phyloP scores from a whole-genome alignment of 2,113 vertebrate genomes.

The Pristiophorus japonicus region DNA sequence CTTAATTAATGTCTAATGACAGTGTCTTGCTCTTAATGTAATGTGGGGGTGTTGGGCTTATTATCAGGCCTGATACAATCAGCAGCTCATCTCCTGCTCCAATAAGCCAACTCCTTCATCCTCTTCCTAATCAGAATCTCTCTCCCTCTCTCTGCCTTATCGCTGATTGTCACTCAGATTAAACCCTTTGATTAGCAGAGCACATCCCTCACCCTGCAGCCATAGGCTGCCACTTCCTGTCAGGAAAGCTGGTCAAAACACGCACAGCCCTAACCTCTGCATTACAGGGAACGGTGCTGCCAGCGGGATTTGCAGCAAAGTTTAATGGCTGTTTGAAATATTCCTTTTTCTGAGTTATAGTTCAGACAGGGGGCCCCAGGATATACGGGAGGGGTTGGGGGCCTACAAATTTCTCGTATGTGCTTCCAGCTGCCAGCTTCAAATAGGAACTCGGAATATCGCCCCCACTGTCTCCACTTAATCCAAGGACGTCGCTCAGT shows the following conservation, averaged over 20 bases:
- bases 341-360: not conserved
- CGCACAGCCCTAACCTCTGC: not conserved
- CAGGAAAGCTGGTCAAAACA: not conserved
- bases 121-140: slow-evolving; percentile 18
- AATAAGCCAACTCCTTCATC: slow-evolving; percentile 22
- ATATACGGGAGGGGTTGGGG: not conserved
- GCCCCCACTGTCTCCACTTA: not conserved
- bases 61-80: slow-evolving; percentile 30
- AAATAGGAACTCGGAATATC: too few species aligned
- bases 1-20: slow-evolving; percentile 31
- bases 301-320: not conserved
- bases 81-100: slow-evolving; percentile 23
- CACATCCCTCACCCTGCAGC: not conserved
- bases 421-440: too few species aligned
- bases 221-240: not conserved
- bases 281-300: too few species aligned
- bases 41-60: not conserved
- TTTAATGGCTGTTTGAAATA: not conserved
- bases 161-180: slow-evolving; percentile 29
- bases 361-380: too few species aligned
- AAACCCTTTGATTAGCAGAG: slow-evolving; percentile 30
- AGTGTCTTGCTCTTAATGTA: not conserved
- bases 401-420: not conserved
- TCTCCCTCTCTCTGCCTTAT: not conserved
- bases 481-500: not conserved